A percentile compares a stretch with the other conserved stretches of the same genome.
These are phyloP conservation scores for Sebastes nivosus DNA, from an alignment of 2,797 vertebrate genomes.

Conservation along the genomic window DNA sequence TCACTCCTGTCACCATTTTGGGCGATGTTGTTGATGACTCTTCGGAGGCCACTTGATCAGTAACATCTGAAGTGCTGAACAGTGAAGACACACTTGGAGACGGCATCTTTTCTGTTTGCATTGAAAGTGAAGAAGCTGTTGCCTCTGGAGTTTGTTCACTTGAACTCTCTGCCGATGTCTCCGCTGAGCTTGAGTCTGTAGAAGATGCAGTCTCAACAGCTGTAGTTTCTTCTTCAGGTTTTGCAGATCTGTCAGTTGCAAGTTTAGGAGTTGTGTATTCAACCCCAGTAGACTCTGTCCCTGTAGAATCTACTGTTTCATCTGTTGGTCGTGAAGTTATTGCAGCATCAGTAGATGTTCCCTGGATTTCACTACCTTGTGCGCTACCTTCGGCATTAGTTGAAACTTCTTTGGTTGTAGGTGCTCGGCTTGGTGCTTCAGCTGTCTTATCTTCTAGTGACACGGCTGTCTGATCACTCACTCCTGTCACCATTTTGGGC, in stretches of 20 bases:
- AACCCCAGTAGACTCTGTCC: background rate
- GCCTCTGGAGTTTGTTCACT: background rate
- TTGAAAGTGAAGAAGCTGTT: background rate
- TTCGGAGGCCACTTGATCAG: background rate
- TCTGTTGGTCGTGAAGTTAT: background rate
- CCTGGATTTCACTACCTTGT: background rate
- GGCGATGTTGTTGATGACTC: conserved; percentile 5
- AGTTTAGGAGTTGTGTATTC: background rate
- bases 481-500: too few relatives aligned
- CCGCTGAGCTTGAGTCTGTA: background rate
- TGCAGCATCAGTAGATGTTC: conserved; percentile 9
- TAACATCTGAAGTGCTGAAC: conserved; percentile 27
- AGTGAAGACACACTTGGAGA: conserved; percentile 16
- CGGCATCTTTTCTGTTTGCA: conserved; percentile 1
- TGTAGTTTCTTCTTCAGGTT: conserved; percentile 9
- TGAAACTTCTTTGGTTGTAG: conserved; percentile 4
- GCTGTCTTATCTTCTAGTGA: background rate
- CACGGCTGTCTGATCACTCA: background rate
- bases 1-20: background rate
- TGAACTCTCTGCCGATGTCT: conserved; percentile 5
- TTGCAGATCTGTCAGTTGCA: background rate
- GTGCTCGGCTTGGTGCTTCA: background rate
- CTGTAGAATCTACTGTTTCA: background rate
- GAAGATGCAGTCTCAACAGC: background rate
- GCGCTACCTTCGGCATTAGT: conserved; percentile 4